Percentiles rank a stretch among this genome's conserved stretches.
These are phyloP conservation scores for Alentia gelatinosa DNA, from an alignment of 2,888 invertebrate species.

Conservation along the genomic window DNA sequence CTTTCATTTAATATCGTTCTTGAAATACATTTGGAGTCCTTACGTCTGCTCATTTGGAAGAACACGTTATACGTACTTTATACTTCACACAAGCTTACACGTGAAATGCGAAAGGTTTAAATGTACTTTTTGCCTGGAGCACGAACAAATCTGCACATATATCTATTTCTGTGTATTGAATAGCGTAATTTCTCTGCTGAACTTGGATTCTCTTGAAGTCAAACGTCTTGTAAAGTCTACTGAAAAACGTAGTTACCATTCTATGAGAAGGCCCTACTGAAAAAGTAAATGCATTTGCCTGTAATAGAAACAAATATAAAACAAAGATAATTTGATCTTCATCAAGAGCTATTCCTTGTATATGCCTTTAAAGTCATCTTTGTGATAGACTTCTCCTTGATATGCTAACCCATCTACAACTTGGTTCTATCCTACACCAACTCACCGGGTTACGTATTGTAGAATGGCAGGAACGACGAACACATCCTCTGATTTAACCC, in stretches of 20 bases:
- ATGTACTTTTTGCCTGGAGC: not conserved
- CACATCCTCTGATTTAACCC: conserved; percentile 20
- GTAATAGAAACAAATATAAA: too few relatives aligned
- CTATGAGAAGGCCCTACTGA: too few relatives aligned
- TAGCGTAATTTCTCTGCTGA: too few relatives aligned
- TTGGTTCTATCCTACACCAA: not conserved
- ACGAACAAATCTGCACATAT: not conserved
- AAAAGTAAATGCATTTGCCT: too few relatives aligned
- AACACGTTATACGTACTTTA: not conserved
- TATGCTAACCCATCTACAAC: not conserved
- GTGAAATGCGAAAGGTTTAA: not conserved
- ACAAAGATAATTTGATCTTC: too few relatives aligned
- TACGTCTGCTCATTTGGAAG: not conserved
- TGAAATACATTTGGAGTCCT: not conserved
- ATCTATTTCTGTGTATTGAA: too few relatives aligned
- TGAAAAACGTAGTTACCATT: too few relatives aligned
- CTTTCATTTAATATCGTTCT: not conserved
- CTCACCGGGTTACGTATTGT: not conserved
- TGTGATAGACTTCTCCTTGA: not conserved
- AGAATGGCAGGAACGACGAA: conserved; percentile 50
- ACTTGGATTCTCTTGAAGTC: too few relatives aligned
- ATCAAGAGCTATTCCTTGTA: too few relatives aligned
- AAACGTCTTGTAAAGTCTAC: too few relatives aligned
- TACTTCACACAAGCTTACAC: not conserved
- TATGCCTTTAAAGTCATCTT: too few relatives aligned